These are phyloP conservation scores for Pachyrhynchus sulphureomaculatus DNA, from an alignment of 1,140 invertebrate species.

Conservation along the genomic window DNA sequence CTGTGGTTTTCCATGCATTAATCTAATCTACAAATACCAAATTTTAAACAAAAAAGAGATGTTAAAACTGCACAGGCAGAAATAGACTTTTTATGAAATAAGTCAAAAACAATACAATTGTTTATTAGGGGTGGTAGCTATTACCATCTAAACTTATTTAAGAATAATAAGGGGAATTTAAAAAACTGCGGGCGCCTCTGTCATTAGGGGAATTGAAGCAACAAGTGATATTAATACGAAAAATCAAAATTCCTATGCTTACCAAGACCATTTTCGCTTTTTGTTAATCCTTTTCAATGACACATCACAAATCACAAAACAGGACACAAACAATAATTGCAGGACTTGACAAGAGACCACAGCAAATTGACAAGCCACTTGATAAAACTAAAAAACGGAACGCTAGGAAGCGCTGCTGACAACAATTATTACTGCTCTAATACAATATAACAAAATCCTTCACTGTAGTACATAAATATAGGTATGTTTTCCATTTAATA, in stretches of 20 bases:
- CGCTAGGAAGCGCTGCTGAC: conserved; percentile 28
- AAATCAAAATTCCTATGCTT: neutral
- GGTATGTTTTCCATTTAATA: conserved; percentile 17
- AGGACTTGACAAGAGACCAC: neutral
- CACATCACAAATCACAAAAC: conserved; percentile 13
- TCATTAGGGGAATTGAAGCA: too few species aligned
- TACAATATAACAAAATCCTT: conserved; percentile 30
- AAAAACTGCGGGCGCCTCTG: too few species aligned
- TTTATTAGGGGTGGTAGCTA: too few species aligned
- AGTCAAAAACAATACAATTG: too few species aligned
- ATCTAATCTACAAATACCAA: too few species aligned
- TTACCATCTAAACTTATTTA: too few species aligned
- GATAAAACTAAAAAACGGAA: conserved; percentile 24
- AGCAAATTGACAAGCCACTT: conserved; percentile 11
- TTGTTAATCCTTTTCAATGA: neutral
- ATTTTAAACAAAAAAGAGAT: too few species aligned
- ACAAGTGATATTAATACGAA: neutral
- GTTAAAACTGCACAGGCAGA: too few species aligned
- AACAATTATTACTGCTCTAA: conserved; percentile 14
- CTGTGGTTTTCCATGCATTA: too few species aligned
- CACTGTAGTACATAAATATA: conserved; percentile 19
- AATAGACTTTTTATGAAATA: too few species aligned
- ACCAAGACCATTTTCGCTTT: too few species aligned
- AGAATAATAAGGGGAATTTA: too few species aligned
- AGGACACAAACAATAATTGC: neutral